Percentiles rank a stretch among this genome's conserved stretches.
phyloP scores from a whole-genome alignment of 2,113 vertebrate species.

The Pelobates fuscus region DNA sequence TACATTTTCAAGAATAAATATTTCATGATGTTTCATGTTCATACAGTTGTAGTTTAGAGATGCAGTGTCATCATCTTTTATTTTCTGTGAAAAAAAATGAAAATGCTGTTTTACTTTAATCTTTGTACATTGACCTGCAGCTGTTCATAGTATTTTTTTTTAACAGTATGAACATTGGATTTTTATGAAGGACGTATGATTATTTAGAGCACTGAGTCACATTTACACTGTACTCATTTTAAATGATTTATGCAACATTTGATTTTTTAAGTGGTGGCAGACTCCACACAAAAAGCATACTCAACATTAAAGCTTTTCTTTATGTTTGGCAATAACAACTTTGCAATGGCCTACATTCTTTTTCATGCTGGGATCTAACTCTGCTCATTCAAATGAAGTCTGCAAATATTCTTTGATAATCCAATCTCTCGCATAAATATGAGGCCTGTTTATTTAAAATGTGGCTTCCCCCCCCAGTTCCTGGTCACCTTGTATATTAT shows the following conservation, averaged over 20 bases:
- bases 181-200: constrained; percentile 31
- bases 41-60: too few relatives aligned
- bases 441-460: constrained; percentile 51
- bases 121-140: constrained; percentile 27
- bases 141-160: constrained; percentile 34
- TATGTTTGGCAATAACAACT: constrained; percentile 62
- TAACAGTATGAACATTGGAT: constrained; percentile 30
- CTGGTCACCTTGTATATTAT: too few relatives aligned
- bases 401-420: constrained; percentile 69
- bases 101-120: too few relatives aligned
- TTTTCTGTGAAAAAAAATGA: too few relatives aligned
- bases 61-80: too few relatives aligned
- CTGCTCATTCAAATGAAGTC: constrained; percentile 59
- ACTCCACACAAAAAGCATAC: constrained; percentile 39
- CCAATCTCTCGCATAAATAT: constrained; percentile 62
- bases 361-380: constrained; percentile 26
- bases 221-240: constrained; percentile 36
- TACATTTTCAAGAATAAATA: too few relatives aligned
- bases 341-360: constrained; percentile 61
- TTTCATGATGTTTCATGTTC: too few relatives aligned
- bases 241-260: constrained; percentile 40
- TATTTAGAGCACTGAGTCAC: constrained; percentile 27
- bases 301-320: constrained; percentile 57
- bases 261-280: constrained; percentile 29
- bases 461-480: too few relatives aligned